Conservation (phyloP, 2,888 invertebrate genomes). For the Quadriops clusia region DNA sequence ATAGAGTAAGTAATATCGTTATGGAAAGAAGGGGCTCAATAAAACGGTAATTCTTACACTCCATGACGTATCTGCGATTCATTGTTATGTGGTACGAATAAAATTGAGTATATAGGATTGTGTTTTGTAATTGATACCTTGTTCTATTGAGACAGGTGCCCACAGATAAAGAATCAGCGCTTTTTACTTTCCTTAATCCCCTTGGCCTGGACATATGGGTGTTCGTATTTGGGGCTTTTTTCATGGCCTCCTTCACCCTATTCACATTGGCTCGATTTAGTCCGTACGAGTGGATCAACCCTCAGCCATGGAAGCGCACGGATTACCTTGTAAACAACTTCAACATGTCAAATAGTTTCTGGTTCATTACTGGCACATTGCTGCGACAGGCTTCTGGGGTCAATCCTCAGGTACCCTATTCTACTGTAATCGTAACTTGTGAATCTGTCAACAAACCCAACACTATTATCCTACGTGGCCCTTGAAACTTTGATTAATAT, state of each 20-base stretch:
- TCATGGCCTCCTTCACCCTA: constrained; percentile 46
- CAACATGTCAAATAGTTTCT: constrained; percentile 51
- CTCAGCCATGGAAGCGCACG: constrained; percentile 31
- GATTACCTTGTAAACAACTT: constrained; percentile 43
- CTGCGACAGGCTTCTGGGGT: constrained; percentile 50
- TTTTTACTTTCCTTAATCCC: constrained; percentile 55
- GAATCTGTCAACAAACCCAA: neutral
- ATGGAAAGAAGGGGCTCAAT: too few relatives aligned
- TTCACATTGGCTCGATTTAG: constrained; percentile 49
- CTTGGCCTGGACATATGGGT: constrained; percentile 55
- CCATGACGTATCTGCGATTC: too few relatives aligned
- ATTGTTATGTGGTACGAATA: too few relatives aligned
- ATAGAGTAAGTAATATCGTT: too few relatives aligned
- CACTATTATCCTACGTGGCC: neutral
- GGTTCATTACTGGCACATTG: constrained; percentile 55
- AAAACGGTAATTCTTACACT: too few relatives aligned
- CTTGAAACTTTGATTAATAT: too few relatives aligned
- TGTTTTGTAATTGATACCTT: too few relatives aligned
- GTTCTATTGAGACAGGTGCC: too few relatives aligned
- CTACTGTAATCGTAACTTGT: neutral
- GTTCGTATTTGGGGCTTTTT: constrained; percentile 47
- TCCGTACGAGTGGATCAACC: constrained; percentile 51
- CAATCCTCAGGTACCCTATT: constrained; percentile 42
- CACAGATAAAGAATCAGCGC: constrained; percentile 45
- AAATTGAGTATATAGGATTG: too few relatives aligned